These are phyloP conservation scores for Troides helena DNA, from an alignment of 2,888 invertebrate genomes.

Conservation along the genomic window DNA sequence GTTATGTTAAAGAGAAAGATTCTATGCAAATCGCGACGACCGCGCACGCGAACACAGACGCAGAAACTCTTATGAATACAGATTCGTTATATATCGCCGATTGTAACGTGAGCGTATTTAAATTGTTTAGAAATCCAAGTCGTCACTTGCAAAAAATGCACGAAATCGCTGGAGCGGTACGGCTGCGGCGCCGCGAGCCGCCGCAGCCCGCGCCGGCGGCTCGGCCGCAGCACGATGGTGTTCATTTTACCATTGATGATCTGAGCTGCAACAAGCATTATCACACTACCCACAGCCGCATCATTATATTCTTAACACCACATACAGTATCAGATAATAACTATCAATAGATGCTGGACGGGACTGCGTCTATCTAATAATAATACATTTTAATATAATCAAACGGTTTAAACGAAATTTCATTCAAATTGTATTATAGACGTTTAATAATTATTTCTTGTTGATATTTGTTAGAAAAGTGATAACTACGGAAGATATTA, in stretches of 20 bases:
- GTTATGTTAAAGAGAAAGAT: background rate
- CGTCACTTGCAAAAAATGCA: constrained; percentile 73
- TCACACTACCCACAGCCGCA: background rate
- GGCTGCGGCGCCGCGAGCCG: constrained; percentile 26
- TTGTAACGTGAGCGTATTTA: constrained; percentile 73
- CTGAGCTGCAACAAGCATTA: background rate
- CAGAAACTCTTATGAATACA: constrained; percentile 59
- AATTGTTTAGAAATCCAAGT: constrained; percentile 78
- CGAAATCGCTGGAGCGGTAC: constrained; percentile 71
- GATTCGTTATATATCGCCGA: constrained; percentile 59
- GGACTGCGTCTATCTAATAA: no score
- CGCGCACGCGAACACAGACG: constrained; percentile 54
- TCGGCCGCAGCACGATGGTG: constrained; percentile 45
- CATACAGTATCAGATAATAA: background rate
- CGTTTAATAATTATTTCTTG: background rate
- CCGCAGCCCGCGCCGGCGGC: constrained; percentile 41
- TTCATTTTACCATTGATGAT: constrained; percentile 31
- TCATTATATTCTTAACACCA: background rate
- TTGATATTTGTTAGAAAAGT: constrained; percentile 28
- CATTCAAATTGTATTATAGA: no score
- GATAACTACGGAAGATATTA: constrained; percentile 32
- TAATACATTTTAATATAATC: no score
- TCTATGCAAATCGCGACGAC: constrained; percentile 26
- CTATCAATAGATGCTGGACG: no score
- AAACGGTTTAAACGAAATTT: no score